Evolutionary conservation across 2,888 invertebrate species (phyloP).

Genomic region (Tubiluchus corallicola): DNA sequence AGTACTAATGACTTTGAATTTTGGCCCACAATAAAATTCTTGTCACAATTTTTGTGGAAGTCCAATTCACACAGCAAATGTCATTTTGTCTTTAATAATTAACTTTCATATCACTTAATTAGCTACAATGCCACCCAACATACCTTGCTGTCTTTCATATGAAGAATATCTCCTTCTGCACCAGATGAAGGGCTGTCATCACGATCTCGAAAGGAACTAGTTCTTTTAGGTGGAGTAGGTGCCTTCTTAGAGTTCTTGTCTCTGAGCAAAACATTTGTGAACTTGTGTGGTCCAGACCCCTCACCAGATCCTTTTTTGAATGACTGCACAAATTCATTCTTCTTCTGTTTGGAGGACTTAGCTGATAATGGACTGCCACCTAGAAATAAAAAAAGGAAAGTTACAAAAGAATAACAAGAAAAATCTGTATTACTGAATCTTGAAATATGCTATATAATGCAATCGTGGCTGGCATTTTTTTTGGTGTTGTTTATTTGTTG

Average conservation of each 20-base stretch:
- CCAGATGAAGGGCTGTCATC: not conserved
- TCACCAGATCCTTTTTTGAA: not conserved
- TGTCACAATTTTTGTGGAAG: no score
- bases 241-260: conserved; percentile 46
- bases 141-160: conserved; percentile 33
- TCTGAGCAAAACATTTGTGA: conserved; percentile 32
- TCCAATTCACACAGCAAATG: no score
- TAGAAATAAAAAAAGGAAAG: not conserved
- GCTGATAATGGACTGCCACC: conserved; percentile 1
- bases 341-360: not conserved
- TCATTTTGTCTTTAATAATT: no score
- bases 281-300: conserved; percentile 37
- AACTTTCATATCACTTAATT: no score
- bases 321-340: not conserved
- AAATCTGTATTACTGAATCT: no score
- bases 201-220: conserved; percentile 56
- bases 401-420: no score
- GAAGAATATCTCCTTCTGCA: conserved; percentile 29
- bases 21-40: no score
- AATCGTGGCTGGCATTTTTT: no score
- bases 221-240: conserved; percentile 84
- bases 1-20: no score
- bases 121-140: no score
- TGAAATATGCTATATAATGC: no score
- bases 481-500: no score